phyloP scores from a whole-genome alignment of 2,113 vertebrate genomes.

The Octodon degus region DNA sequence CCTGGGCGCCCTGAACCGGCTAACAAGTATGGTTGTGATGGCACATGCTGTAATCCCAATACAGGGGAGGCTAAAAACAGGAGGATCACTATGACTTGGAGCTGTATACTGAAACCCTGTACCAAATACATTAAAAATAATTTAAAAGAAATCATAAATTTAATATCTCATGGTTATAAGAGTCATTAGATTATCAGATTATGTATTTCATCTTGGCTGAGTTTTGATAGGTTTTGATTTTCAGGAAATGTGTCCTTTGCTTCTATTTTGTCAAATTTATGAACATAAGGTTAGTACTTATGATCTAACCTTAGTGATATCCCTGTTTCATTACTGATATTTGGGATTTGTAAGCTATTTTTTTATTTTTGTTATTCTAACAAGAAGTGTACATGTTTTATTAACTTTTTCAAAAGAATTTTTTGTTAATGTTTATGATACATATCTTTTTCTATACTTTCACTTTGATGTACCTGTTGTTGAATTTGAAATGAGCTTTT shows the following conservation, averaged over 20 bases:
- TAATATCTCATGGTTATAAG: background rate
- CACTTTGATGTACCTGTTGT: background rate
- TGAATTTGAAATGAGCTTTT: background rate
- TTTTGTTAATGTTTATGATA: background rate
- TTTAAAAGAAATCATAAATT: background rate
- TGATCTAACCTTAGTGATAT: background rate
- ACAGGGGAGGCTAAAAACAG: too few relatives aligned
- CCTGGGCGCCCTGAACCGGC: too few relatives aligned
- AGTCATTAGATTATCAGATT: background rate
- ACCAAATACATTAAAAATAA: too few relatives aligned
- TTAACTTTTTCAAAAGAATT: background rate
- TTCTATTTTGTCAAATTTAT: background rate
- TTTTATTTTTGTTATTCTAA: conserved; percentile 21
- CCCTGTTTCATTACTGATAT: background rate
- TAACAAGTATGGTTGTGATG: too few relatives aligned
- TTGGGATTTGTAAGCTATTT: background rate
- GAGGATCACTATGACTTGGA: too few relatives aligned
- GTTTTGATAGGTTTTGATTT: conserved; percentile 17
- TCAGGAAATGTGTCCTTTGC: background rate
- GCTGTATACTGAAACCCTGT: too few relatives aligned
- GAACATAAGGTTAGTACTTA: background rate
- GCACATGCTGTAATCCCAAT: too few relatives aligned
- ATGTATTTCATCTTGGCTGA: background rate
- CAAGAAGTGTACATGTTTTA: background rate
- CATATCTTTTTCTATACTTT: background rate